Base-by-base conservation (phyloP, 2,113 vertebrate genomes). In the Microcebus ravelobensis region DNA sequence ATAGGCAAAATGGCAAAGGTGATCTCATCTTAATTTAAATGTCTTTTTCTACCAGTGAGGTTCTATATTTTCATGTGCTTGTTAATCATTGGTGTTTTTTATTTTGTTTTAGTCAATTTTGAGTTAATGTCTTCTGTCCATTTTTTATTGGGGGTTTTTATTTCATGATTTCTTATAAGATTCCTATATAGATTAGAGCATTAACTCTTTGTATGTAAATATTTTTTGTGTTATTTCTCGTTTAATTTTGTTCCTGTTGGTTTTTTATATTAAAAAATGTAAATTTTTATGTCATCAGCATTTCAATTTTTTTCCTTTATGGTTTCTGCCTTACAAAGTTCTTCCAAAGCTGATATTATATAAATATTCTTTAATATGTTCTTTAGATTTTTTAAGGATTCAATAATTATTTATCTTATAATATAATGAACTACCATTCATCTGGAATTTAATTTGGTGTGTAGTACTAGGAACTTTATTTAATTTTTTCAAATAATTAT, bases 381-480 rank as follows among this genome's bases (percentile, higher is more conserved):
- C 88, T 61, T 65, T 25, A 31, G 61, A 57, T 48, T 55, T 63
- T 82, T 90, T 63, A 87, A 81, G n/a, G 50, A 39, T 77, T 71
- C 80, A 70, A 18, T 85, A n/a, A 70, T 71, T 76, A 76, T 81
- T 76, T 86, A 45, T 31, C 50, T 90, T 63, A 7, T 61, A 39
- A 70, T 57, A 57, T 31, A 59, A 12, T 42, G 21, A 48, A 1
- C 29, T 73, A 39, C 20, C 18, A 59, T 65, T 94, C 27, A 48
- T 45, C 85, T 90, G 52, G 42, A 36, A 57, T 90, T 96, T 70
- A 86, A 65, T 76, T 86, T 90, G n/a, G 2, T 86, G 25, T 92
- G n/a, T 45, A 76, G 34, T 61, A 67, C n/a, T 14, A 67, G 29
- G 52, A 87, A 65, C 67, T 18, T 79, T 85, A 55, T 59, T 71